Evolutionary conservation across 2,888 invertebrate species (phyloP), one percentile per base, ranked within the genome.

Genomic region (Drosophila meridionalis): DNA sequence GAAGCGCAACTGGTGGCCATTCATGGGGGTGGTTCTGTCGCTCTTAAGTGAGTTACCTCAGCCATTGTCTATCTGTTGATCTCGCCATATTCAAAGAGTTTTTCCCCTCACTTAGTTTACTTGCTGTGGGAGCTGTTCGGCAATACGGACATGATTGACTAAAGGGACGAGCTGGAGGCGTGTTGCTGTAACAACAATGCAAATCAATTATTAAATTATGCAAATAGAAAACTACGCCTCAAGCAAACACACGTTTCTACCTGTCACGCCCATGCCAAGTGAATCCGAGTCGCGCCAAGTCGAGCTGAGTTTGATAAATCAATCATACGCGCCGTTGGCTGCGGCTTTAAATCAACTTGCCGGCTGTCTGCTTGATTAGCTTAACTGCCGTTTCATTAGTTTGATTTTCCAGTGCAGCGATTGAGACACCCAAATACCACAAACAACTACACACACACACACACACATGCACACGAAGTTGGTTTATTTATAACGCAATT

Each of bases 401-500:
- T 32, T 50, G 50, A 58, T 67, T 50, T 57, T 38, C 12, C 14
- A 66, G 61, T 69, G 28, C 20, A n/a, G 30, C 56, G 62, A 68
- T 32, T 64, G 38, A 47, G 34, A 47, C 61, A 62, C 26, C 42
- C 38, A 52, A 50, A 42, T 53, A 45, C 38, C 59, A 59, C 38
- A 38, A 30, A 8, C 20, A 42, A 58, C 30, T 30, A 30, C 20
- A 32, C 36, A 26, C 20, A 26, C 47, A 28, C 43, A 65, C 48
- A 58, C 40, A 63, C 40, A 42, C 38, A 65, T 68, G 40, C 48
- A 20, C 40, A 43, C 20, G 26, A 26, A 47, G 48, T 12, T 42
- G 43, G 48, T 6, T 87, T 87, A 83, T 89, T 83, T 82, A 89
- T 83, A 89, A 86, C 71, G 76, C 86, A 89, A 86, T 87, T 87